Base-by-base conservation (phyloP, 2,113 vertebrate genomes). In the Physeter macrocephalus region DNA sequence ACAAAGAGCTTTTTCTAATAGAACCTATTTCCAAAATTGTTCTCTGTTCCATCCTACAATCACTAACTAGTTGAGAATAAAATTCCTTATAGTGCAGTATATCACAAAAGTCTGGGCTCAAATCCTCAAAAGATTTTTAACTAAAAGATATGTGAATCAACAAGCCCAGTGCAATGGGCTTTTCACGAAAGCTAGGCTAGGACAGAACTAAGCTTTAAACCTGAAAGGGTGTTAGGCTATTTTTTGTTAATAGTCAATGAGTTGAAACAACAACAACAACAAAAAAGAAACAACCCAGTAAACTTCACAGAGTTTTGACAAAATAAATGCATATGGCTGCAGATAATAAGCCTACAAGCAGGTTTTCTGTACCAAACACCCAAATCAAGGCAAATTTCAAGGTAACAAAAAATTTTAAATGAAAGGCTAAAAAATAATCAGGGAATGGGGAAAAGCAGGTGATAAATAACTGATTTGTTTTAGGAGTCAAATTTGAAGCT, bases 311-410 rank as follows among this genome's bases (percentile, higher is more conserved):
- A 3, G 41, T 96, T 97, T 96, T 69, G 13, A 98, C 88, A 96
- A 98, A 97, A 89, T 34, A 97, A 88, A 93, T 18, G 2, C 89
- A 97, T 82, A 83, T 29, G 43, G 82, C 43, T 97, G 72, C 67
- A 90, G 94, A 93, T 96, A 97, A 94, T 14, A 2, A 77, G 62
- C 69, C 93, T 96, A 97, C 93, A 90, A 94, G 34, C 88, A 75
- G 66, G 43, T 92, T 97, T 97, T 97, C 94, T 93, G 75, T 92
- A 90, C 29, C 90, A 91, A 96, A 85, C 23, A 41, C 74, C 93
- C 90, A 39, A 97, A 82, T 96, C 92, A 96, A 97, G 36, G 69
- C 90, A 97, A 92, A 84, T 88, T 34, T 67, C 54, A 93, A 98
- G 54, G 96, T 92, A 97, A 91, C 83, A 61, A 94, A 93, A 95